These are phyloP conservation scores for Rousettus leschenaultii DNA, from an alignment of 2,113 vertebrate genomes.

Conservation along the genomic window DNA sequence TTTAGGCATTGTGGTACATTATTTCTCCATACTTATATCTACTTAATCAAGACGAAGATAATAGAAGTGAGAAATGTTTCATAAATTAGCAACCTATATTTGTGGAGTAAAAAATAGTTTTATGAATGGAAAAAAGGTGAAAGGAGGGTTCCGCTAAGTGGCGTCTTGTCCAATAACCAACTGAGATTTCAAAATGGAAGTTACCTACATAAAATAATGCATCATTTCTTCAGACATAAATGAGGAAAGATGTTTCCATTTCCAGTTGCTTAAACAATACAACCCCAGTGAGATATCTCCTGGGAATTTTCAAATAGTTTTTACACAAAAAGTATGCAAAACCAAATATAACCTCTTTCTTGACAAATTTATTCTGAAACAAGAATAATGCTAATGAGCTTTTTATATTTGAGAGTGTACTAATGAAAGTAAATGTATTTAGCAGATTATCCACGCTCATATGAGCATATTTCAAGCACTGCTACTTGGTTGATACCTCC, in stretches of 20 bases:
- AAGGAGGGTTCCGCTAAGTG: background rate
- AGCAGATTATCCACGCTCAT: background rate
- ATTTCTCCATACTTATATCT: background rate
- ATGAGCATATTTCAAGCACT: background rate
- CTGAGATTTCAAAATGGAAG: background rate
- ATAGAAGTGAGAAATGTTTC: background rate
- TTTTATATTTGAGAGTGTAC: background rate
- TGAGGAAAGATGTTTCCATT: background rate
- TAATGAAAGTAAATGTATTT: background rate
- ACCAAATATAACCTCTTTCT: background rate
- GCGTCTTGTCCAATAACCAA: background rate
- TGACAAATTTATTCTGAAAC: background rate
- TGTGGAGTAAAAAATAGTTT: background rate
- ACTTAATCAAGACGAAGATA: background rate
- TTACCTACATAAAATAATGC: background rate
- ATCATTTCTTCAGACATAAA: background rate
- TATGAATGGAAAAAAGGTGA: rapidly evolving
- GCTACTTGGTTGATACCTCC: background rate
- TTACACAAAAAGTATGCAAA: background rate
- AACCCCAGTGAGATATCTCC: background rate
- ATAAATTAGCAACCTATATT: background rate
- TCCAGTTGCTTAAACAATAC: background rate
- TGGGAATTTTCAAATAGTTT: background rate
- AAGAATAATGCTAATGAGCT: background rate
- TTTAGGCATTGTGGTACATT: background rate